Evolutionary conservation across 2,113 vertebrate genomes (phyloP).

Genomic region (Anolis carolinensis): DNA sequence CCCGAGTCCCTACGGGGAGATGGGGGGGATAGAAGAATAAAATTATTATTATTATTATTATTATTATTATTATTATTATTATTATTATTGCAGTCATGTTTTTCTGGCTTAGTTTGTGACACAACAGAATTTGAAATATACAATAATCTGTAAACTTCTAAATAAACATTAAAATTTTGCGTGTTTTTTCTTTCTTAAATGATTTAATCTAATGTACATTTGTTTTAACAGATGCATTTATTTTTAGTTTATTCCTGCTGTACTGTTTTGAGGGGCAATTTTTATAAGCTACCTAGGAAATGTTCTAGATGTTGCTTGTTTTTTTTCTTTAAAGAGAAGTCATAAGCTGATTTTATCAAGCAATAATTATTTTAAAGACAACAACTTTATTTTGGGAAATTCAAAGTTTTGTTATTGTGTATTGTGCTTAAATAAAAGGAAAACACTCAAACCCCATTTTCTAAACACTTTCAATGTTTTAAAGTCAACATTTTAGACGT

Average conservation of each 20-base stretch:
- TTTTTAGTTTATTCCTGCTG: neutral
- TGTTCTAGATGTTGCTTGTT: neutral
- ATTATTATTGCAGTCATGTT: too few species aligned
- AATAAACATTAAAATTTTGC: too few species aligned
- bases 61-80: too few species aligned
- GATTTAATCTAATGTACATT: neutral
- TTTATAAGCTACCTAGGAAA: neutral
- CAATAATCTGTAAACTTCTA: too few species aligned
- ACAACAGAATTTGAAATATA: constrained; percentile 25
- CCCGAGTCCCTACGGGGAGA: too few species aligned
- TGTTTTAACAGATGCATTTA: neutral
- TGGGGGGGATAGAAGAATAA: too few species aligned
- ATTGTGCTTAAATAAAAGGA: constrained; percentile 17
- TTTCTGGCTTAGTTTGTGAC: neutral
- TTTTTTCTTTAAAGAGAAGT: too few species aligned
- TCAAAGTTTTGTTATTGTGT: constrained; percentile 46
- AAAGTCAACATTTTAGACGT: too few species aligned
- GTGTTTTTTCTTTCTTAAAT: neutral
- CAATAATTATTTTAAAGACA: constrained; percentile 49
- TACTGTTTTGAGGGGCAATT: neutral
- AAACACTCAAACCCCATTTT: constrained; percentile 11
- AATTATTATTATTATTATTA: too few species aligned
- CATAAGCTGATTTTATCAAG: constrained; percentile 52
- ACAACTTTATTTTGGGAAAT: constrained; percentile 48
- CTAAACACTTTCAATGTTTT: too few species aligned